A percentile compares a stretch with the other conserved stretches of the same genome.
Conservation (phyloP, 2,888 invertebrate genomes). For the Ptilodon capucinus region DNA sequence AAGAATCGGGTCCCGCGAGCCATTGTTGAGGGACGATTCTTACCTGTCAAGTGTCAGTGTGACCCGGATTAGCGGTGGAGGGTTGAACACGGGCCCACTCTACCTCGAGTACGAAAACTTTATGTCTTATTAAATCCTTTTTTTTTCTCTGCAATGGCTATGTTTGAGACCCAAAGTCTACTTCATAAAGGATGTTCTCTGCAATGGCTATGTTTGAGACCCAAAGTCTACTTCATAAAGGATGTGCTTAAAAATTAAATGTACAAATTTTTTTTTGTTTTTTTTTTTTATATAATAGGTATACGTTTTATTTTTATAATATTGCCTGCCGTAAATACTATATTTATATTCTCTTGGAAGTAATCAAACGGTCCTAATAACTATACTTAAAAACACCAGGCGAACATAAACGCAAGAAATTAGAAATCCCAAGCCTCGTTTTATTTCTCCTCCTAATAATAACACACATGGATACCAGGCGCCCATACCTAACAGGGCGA, state of each 20-base stretch:
- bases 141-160: constrained; percentile 1
- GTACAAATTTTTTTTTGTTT: no score
- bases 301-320: no score
- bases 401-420: constrained; percentile 6
- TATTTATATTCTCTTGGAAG: no score
- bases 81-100: constrained; percentile 29
- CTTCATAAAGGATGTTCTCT: background rate
- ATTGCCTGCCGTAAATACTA: background rate
- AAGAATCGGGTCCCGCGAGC: constrained; percentile 42
- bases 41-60: constrained; percentile 49
- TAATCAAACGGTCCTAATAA: no score
- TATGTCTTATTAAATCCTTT: constrained; percentile 17
- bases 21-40: constrained; percentile 46
- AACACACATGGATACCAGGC: constrained; percentile 24
- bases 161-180: no score
- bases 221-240: no score
- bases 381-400: constrained; percentile 16
- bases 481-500: constrained; percentile 25
- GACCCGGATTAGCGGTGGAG: constrained; percentile 45
- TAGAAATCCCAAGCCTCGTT: background rate
- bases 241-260: no score
- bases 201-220: no score
- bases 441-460: constrained; percentile 30
- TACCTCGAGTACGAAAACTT: constrained; percentile 24
- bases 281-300: no score